Percentiles rank a stretch among this genome's conserved stretches.
Conservation (phyloP, 2,888 invertebrate genomes). For the Sminthurides aquaticus region DNA sequence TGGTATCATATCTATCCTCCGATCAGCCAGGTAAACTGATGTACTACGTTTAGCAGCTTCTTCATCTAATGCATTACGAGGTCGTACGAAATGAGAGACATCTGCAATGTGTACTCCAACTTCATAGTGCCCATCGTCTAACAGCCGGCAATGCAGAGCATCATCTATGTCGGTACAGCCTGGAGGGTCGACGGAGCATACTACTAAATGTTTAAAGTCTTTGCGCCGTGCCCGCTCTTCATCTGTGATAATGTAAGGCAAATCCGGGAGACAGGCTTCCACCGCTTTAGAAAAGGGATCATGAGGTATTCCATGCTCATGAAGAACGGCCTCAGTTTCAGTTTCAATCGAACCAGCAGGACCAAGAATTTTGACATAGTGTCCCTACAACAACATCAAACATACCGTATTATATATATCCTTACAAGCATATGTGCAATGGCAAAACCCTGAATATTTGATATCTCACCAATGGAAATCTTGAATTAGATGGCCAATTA, state of each 20-base stretch:
- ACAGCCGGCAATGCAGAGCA: slow-evolving; percentile 77
- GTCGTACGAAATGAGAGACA: slow-evolving; percentile 92
- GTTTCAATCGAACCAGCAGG: slow-evolving; percentile 87
- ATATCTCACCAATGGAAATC: slow-evolving; percentile 66
- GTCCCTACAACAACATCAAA: slow-evolving; percentile 60
- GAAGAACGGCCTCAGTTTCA: slow-evolving; percentile 89
- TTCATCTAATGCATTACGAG: slow-evolving; percentile 80
- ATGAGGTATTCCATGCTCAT: slow-evolving; percentile 96
- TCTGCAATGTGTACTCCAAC: slow-evolving; percentile 98
- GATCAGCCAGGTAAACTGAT: slow-evolving; percentile 91
- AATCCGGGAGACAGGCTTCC: slow-evolving; percentile 75
- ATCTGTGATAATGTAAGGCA: slow-evolving; percentile 82
- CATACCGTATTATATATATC: slow-evolving; percentile 10
- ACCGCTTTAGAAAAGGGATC: slow-evolving; percentile 91
- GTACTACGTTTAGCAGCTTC: slow-evolving; percentile 92
- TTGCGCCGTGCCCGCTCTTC: slow-evolving; percentile 68
- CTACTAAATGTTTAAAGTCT: slow-evolving; percentile 73
- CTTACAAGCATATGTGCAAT: no score
- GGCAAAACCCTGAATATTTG: slow-evolving; percentile 7
- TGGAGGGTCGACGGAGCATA: slow-evolving; percentile 96
- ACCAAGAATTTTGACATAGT: slow-evolving; percentile 89
- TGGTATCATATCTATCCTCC: slow-evolving; percentile 80
- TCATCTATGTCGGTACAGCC: slow-evolving; percentile 99
- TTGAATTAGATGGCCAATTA: slow-evolving; percentile 87
- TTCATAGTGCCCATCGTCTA: slow-evolving; percentile 67